A percentile compares a stretch with the other conserved stretches of the same genome.
Conservation (phyloP, 2,888 invertebrate genomes). For the Spatulosminthurus flaviceps region DNA sequence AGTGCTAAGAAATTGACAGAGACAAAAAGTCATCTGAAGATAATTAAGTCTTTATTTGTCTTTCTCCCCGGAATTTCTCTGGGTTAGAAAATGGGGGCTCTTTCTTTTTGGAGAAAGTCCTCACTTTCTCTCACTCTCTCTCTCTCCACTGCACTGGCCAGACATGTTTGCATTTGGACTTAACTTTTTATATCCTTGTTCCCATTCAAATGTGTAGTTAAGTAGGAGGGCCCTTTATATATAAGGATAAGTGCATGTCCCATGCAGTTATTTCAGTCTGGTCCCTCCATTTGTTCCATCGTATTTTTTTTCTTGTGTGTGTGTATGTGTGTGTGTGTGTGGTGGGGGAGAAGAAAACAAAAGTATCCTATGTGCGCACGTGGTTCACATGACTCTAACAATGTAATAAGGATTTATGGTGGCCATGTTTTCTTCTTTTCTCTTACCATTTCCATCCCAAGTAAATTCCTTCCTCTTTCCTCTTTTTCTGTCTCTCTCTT, state of each 20-base stretch:
- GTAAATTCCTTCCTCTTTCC: constrained; percentile 18
- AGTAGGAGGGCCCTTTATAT: too few species aligned
- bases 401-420: constrained; percentile 49
- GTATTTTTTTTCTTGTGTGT: too few species aligned
- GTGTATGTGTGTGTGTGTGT: neutral
- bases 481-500: neutral
- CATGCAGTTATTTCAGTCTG: too few species aligned
- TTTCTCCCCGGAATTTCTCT: neutral
- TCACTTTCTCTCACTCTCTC: too few species aligned
- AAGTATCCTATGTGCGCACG: neutral
- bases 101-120: too few species aligned
- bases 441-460: constrained; percentile 8
- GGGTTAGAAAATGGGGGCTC: neutral
- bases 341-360: neutral
- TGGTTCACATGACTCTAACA: constrained; percentile 41
- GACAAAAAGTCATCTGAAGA: constrained; percentile 32
- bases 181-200: neutral
- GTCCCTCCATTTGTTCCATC: too few species aligned
- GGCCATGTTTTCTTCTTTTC: constrained; percentile 40
- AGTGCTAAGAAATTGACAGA: constrained; percentile 35
- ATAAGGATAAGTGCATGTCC: too few species aligned
- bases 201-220: too few species aligned
- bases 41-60: constrained; percentile 41
- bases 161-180: neutral
- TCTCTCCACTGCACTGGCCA: neutral